Conservation (phyloP, 2,113 vertebrate genomes). For the Scytalopus superciliaris region DNA sequence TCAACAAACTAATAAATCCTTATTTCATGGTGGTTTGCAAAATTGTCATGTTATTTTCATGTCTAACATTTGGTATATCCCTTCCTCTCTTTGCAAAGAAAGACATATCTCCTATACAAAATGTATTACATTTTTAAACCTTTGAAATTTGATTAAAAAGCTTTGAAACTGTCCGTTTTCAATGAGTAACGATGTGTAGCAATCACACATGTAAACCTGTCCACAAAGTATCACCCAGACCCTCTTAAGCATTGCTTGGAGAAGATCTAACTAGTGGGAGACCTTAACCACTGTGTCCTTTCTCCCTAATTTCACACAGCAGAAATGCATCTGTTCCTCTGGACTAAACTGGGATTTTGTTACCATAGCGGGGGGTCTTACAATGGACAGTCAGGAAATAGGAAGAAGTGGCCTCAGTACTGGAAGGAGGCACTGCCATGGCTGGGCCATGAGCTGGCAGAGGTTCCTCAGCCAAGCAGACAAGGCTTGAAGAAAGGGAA, state of each 20-base stretch:
- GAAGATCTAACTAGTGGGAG: not conserved
- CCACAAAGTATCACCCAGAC: not conserved
- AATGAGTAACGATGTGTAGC: accelerated
- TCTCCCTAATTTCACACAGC: not conserved
- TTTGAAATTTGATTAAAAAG: not conserved
- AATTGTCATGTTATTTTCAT: not conserved
- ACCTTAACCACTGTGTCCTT: accelerated
- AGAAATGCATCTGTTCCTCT: not conserved
- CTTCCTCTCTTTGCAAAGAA: not conserved
- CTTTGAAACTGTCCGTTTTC: not conserved
- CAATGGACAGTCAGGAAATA: not conserved
- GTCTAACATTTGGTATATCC: not conserved
- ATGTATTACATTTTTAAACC: not conserved
- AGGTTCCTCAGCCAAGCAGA: not conserved
- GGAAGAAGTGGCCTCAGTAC: not conserved
- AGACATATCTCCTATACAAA: not conserved
- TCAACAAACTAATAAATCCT: conserved; percentile 40
- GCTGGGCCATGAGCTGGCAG: not conserved
- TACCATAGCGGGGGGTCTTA: not conserved
- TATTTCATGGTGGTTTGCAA: conserved; percentile 5
- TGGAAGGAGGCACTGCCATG: not conserved
- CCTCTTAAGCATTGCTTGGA: not conserved
- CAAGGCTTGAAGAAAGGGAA: not conserved
- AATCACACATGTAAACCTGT: accelerated
- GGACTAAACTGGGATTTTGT: accelerated